These are phyloP conservation scores for Pilophorus perplexus DNA, from an alignment of 2,888 invertebrate species.

Conservation along the genomic window DNA sequence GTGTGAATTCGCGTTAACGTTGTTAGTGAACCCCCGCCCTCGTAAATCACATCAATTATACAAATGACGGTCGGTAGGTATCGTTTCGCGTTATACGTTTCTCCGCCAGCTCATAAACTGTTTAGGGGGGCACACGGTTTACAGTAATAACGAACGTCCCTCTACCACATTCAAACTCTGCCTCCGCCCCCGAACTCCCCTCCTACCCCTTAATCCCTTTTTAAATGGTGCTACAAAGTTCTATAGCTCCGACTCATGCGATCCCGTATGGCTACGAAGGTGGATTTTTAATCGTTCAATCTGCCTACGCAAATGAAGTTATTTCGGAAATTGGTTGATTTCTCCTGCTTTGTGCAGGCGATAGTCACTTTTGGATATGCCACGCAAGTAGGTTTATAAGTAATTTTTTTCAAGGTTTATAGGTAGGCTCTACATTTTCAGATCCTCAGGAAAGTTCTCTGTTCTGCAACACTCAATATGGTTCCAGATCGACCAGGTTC, in stretches of 20 bases:
- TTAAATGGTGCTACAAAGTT: neutral
- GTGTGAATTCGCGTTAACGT: conserved; percentile 10
- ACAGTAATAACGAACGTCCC: conserved; percentile 22
- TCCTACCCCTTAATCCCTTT: neutral
- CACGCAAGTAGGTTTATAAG: too few species aligned
- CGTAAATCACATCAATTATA: conserved; percentile 25
- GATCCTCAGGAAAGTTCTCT: too few species aligned
- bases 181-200: neutral
- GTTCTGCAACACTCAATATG: too few species aligned
- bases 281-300: conserved; percentile 19
- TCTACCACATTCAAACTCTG: too few species aligned
- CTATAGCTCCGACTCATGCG: conserved; percentile 15
- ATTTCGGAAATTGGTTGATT: conserved; percentile 11
- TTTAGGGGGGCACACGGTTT: conserved; percentile 5
- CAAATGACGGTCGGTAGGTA: conserved; percentile 26
- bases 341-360: too few species aligned
- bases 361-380: too few species aligned
- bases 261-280: neutral
- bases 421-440: too few species aligned
- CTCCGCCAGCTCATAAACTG: conserved; percentile 1
- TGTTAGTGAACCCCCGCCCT: conserved; percentile 1
- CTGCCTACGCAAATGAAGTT: neutral
- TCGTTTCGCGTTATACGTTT: conserved; percentile 3
- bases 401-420: too few species aligned
- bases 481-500: too few species aligned